Percentiles rank a stretch among this genome's conserved stretches.
Evolutionary conservation across 2,888 invertebrate species (phyloP).

Genomic region (Acanthosepion lycidas): DNA sequence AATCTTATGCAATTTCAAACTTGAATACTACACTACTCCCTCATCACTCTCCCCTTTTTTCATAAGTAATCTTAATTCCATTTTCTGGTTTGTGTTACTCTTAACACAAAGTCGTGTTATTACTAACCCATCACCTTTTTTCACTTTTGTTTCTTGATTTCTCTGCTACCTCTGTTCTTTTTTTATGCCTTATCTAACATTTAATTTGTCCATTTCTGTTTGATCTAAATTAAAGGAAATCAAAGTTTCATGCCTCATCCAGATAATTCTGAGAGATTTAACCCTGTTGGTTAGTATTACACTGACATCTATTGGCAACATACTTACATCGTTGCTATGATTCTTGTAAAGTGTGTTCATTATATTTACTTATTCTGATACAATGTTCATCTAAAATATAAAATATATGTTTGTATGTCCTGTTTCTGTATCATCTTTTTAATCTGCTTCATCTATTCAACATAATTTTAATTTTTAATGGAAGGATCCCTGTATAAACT

Average conservation of each 20-base stretch:
- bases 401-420: background rate
- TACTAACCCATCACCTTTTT: background rate
- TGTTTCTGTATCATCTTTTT: background rate
- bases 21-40: background rate
- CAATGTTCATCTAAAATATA: background rate
- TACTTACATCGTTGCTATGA: background rate
- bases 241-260: conserved; percentile 23
- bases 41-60: background rate
- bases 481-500: background rate
- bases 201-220: background rate
- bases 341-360: conserved; percentile 10
- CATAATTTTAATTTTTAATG: background rate
- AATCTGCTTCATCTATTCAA: background rate
- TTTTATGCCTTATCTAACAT: background rate
- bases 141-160: conserved; percentile 33
- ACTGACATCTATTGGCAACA: conserved; percentile 33
- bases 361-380: background rate
- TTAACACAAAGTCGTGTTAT: background rate
- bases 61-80: background rate
- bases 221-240: conserved; percentile 23
- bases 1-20: background rate
- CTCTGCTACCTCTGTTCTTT: conserved; percentile 12
- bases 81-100: background rate
- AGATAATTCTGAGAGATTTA: conserved; percentile 33
- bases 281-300: background rate